A percentile compares a stretch with the other conserved stretches of the same genome.
These are phyloP conservation scores for Acrobeloides nanus DNA, from an alignment of 2,888 invertebrate species.

Conservation along the genomic window DNA sequence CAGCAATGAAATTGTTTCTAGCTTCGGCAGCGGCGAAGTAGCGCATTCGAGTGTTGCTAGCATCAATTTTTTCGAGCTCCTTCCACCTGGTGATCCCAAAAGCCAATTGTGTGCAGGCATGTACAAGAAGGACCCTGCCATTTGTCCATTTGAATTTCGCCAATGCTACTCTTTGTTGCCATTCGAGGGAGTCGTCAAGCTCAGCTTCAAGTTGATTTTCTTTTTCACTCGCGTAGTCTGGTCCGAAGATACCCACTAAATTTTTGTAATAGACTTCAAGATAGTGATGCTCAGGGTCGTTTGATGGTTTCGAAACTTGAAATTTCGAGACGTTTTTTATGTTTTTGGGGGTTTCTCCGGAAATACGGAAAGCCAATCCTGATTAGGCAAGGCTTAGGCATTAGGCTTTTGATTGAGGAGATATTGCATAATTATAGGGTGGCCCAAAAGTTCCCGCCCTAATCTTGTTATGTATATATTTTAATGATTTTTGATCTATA, in stretches of 20 bases:
- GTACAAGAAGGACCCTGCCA: conserved; percentile 55
- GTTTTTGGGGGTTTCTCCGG: no score
- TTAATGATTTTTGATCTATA: no score
- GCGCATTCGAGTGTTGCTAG: conserved; percentile 55
- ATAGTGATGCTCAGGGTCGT: no score
- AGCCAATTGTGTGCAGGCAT: conserved; percentile 57
- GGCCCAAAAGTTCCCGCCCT: no score
- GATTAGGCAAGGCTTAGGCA: no score
- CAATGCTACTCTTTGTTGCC: conserved; percentile 57
- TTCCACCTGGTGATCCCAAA: conserved; percentile 56
- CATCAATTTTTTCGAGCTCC: conserved; percentile 54
- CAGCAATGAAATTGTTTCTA: conserved; percentile 58
- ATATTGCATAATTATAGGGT: no score
- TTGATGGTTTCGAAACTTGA: no score
- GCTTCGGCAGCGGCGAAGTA: conserved; percentile 59
- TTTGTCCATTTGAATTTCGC: conserved; percentile 58
- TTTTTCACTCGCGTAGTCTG: conserved; percentile 58
- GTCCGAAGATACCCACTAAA: conserved; percentile 58
- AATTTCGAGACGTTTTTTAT: no score
- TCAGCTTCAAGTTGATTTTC: conserved; percentile 59
- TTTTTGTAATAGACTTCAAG: no score
- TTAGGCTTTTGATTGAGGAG: no score
- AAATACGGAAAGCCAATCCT: no score
- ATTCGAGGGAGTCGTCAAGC: conserved; percentile 56
- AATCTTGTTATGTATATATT: no score